Percentiles rank a stretch among this genome's conserved stretches.
Evolutionary conservation across 2,888 invertebrate genomes (phyloP).

Genomic region (Lithophane socia): DNA sequence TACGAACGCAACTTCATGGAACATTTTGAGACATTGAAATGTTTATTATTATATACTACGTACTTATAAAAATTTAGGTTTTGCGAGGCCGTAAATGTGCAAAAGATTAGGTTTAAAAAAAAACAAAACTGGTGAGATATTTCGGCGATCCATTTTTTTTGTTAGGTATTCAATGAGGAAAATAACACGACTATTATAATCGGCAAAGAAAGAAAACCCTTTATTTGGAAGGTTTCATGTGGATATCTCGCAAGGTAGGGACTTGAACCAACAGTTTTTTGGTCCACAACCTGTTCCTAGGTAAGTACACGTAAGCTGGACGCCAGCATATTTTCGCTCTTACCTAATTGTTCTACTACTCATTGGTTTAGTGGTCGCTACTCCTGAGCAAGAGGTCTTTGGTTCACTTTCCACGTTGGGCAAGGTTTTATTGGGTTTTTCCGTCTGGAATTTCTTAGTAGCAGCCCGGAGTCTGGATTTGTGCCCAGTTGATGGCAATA

Average conservation of each 20-base stretch:
- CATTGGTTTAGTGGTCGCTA: too few species aligned
- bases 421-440: too few species aligned
- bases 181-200: not conserved
- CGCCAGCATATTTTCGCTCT: not conserved
- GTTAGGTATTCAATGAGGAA: too few species aligned
- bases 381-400: too few species aligned
- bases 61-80: constrained; percentile 48
- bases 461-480: too few species aligned
- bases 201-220: not conserved
- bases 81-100: constrained; percentile 8
- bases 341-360: constrained; percentile 22
- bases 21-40: constrained; percentile 68
- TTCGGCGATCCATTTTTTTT: not conserved
- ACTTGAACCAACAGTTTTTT: not conserved
- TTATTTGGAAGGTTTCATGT: not conserved
- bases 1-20: constrained; percentile 67
- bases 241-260: not conserved
- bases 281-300: not conserved
- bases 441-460: too few species aligned
- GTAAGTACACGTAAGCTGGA: not conserved
- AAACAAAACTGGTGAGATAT: not conserved
- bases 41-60: constrained; percentile 65
- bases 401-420: too few species aligned
- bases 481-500: too few species aligned
- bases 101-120: constrained; percentile 21